Evolutionary conservation across 2,888 invertebrate species (phyloP), one percentile per base, ranked within the genome.

Genomic region (Netelia melanura): DNA sequence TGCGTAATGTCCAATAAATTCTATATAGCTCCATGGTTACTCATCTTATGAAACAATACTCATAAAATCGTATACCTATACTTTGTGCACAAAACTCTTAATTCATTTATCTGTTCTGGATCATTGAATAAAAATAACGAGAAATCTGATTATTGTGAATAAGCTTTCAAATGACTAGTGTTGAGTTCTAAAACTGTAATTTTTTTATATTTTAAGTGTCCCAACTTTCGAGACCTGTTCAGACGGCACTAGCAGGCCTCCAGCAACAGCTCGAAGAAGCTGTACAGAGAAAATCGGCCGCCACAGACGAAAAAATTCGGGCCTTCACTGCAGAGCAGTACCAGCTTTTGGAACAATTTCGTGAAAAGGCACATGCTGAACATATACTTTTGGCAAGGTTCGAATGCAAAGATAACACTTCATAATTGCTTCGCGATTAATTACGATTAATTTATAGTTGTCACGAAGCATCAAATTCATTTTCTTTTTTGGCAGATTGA

Each of bases 281-380:
- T 68, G 94, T 98, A 75, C 96, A 96, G 91, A 95, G 95, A 67
- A 96, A 97, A 94, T 95, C 97, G 74, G 95, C 95, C 65, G 95
- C 95, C 1, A 96, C 97, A 67, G 97, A 97, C 90, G 97, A 97
- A 89, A 95, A 96, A 88, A 96, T 98, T 84, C 96, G 96, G 90
- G 95, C 95, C 84, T 98, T 95, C 94, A 96, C 96, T 86, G 96
- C 96, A 90, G 96, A 96, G 91, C 96, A 97, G 91, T 97, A 97
- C 94, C 95, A 96, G 84, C 95, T 96, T 88, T 95, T 97, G 89
- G 97, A 98, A 91, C 95, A 95, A 87, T 96, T 96, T 93, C 96
- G 96, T 90, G 97, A 97, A 92, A 96, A 95, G 91, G 96, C 96
- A 86, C 96, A 96, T 90, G 96, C 95, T 90, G 97, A 97, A 93